These are phyloP conservation scores for Ginglymostoma cirratum DNA, from an alignment of 2,113 vertebrate species.

Conservation along the genomic window DNA sequence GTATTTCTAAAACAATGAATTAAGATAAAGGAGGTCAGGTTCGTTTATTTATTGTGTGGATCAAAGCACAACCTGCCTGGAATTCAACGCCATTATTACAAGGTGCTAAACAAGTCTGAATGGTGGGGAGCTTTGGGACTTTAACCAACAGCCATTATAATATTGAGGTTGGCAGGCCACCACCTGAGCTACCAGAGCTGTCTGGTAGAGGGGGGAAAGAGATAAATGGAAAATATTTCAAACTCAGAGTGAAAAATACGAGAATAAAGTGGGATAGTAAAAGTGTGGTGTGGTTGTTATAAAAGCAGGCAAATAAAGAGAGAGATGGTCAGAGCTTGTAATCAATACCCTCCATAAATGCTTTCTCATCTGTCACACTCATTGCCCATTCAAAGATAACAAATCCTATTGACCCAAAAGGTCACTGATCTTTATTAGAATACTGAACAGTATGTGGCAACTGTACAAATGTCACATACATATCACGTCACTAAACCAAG, in stretches of 20 bases:
- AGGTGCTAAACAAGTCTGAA: not conserved
- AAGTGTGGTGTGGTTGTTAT: not conserved
- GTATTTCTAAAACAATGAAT: not conserved
- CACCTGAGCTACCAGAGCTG: conserved; percentile 6
- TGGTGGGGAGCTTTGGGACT: conserved; percentile 13
- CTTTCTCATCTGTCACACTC: conserved; percentile 32
- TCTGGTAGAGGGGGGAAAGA: not conserved
- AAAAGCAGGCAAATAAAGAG: conserved; percentile 2
- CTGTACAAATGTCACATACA: conserved; percentile 28
- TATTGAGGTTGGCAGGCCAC: not conserved
- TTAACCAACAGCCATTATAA: not conserved
- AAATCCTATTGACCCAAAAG: conserved; percentile 25
- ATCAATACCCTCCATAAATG: conserved; percentile 25
- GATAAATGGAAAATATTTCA: not conserved
- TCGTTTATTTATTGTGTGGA: not conserved
- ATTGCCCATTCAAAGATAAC: conserved; percentile 29
- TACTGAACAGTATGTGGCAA: conserved; percentile 19
- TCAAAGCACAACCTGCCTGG: not conserved
- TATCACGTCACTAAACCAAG: not conserved
- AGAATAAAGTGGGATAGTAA: not conserved
- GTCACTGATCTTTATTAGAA: conserved; percentile 27
- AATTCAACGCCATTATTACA: not conserved
- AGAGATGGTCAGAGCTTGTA: conserved; percentile 12
- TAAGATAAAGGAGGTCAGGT: not conserved
- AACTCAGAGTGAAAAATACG: not conserved